Percentiles rank a stretch among this genome's conserved stretches.
Conservation (phyloP, 2,113 vertebrate species). For the Pollachius pollachius region DNA sequence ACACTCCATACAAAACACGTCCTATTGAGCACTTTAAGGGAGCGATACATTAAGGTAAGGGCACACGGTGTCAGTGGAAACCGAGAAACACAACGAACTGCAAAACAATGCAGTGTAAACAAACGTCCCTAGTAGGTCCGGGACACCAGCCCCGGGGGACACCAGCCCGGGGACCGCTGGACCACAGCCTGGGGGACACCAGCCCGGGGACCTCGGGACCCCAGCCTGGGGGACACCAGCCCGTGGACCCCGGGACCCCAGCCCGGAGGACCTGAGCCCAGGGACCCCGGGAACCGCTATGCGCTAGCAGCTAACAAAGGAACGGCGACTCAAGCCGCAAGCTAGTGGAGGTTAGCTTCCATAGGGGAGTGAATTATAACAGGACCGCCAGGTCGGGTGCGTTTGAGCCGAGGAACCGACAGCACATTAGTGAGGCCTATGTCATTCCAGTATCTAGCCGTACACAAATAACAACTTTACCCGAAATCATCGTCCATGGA, state of each 20-base stretch:
- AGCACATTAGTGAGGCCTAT: not conserved
- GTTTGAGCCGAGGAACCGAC: no score
- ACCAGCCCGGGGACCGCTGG: not conserved
- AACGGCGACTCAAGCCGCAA: constrained; percentile 26
- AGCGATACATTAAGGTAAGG: not conserved
- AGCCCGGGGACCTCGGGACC: not conserved
- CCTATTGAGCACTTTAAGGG: no score
- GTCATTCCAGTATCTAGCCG: constrained; percentile 28
- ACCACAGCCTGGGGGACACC: constrained; percentile 24
- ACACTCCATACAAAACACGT: no score
- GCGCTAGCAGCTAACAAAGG: constrained; percentile 69
- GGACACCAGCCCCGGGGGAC: constrained; percentile 30
- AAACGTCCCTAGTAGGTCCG: constrained; percentile 38
- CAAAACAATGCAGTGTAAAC: constrained; percentile 64
- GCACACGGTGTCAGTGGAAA: constrained; percentile 42
- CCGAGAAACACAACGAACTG: constrained; percentile 2
- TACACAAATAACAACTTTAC: constrained; percentile 61
- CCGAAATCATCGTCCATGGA: constrained; percentile 98
- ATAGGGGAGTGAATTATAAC: no score
- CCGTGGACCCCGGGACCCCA: not conserved
- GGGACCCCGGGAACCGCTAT: constrained; percentile 26
- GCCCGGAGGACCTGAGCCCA: constrained; percentile 18
- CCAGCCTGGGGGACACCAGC: constrained; percentile 24
- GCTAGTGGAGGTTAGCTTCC: constrained; percentile 5
- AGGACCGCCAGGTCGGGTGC: no score